phyloP scores from a whole-genome alignment of 2,797 vertebrate species.

The Acipenser transmontanus region DNA sequence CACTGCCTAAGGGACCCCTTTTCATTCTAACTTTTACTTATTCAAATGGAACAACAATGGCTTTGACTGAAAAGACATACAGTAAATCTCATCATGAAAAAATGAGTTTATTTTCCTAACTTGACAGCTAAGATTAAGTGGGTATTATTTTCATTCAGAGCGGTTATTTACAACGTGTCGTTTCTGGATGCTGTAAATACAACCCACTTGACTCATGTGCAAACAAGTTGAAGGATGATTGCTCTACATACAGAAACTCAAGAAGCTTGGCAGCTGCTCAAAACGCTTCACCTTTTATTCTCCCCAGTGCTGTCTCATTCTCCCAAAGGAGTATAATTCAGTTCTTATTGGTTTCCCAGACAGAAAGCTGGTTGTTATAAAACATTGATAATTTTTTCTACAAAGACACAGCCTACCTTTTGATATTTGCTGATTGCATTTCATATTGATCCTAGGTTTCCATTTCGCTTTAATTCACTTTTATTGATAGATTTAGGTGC shows the following conservation, averaged over 20 bases:
- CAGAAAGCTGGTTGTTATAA: background rate
- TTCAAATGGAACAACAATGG: too few species aligned
- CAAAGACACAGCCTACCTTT: background rate
- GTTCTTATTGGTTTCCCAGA: background rate
- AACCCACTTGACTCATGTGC: too few species aligned
- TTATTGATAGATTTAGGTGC: background rate
- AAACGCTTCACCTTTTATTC: too few species aligned
- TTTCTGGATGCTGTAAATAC: too few species aligned
- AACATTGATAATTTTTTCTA: conserved; percentile 1
- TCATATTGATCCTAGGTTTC: background rate
- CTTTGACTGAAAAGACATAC: too few species aligned
- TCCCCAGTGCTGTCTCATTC: background rate
- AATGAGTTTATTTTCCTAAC: conserved; percentile 1
- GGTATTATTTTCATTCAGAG: background rate
- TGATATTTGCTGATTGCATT: background rate
- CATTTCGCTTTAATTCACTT: conserved; percentile 10
- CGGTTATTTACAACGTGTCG: background rate
- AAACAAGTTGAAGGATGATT: too few species aligned
- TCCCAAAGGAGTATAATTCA: background rate
- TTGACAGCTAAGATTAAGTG: conserved; percentile 3
- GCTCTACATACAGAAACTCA: too few species aligned
- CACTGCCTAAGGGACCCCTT: too few species aligned
- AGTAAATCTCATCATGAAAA: too few species aligned
- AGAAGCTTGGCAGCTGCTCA: too few species aligned
- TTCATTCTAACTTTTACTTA: too few species aligned